Evolutionary conservation across 2,888 invertebrate species (phyloP).

Genomic region (Dynastes maya): DNA sequence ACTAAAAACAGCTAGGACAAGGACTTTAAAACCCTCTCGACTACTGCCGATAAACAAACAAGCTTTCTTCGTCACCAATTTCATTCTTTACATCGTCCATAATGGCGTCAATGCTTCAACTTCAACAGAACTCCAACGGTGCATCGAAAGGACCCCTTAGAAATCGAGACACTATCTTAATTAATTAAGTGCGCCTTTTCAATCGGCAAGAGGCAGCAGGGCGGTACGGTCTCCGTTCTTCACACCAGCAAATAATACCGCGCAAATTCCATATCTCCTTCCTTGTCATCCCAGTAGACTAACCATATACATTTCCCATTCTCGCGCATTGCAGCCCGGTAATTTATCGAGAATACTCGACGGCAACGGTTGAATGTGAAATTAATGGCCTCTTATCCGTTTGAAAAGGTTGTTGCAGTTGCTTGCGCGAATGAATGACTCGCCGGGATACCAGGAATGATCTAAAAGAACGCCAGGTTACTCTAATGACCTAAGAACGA

Average conservation of each 20-base stretch:
- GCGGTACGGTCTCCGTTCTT: slow-evolving; percentile 14
- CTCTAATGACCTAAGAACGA: slow-evolving; percentile 18
- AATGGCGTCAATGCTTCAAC: slow-evolving; percentile 23
- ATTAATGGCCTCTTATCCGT: slow-evolving; percentile 46
- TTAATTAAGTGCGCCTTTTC: slow-evolving; percentile 47
- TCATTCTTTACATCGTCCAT: slow-evolving; percentile 19
- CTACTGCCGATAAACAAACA: slow-evolving; percentile 15
- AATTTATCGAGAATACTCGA: slow-evolving; percentile 45
- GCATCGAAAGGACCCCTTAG: slow-evolving; percentile 32
- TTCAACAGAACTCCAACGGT: slow-evolving; percentile 40
- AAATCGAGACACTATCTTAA: slow-evolving; percentile 45
- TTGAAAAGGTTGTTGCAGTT: slow-evolving; percentile 43
- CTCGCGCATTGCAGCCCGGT: slow-evolving; percentile 1
- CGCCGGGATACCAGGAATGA: slow-evolving; percentile 24
- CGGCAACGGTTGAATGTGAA: slow-evolving; percentile 39
- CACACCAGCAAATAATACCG: slow-evolving; percentile 25
- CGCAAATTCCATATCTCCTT: not conserved
- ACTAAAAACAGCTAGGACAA: too few relatives aligned
- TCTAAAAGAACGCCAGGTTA: not conserved
- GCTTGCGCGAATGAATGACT: slow-evolving; percentile 28
- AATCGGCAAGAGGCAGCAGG: slow-evolving; percentile 13
- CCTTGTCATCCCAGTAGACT: not conserved
- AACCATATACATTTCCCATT: not conserved
- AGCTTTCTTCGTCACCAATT: slow-evolving; percentile 1
- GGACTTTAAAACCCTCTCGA: not conserved